These are phyloP conservation scores for Trinectes maculatus DNA, from an alignment of 2,113 vertebrate species.

Conservation along the genomic window DNA sequence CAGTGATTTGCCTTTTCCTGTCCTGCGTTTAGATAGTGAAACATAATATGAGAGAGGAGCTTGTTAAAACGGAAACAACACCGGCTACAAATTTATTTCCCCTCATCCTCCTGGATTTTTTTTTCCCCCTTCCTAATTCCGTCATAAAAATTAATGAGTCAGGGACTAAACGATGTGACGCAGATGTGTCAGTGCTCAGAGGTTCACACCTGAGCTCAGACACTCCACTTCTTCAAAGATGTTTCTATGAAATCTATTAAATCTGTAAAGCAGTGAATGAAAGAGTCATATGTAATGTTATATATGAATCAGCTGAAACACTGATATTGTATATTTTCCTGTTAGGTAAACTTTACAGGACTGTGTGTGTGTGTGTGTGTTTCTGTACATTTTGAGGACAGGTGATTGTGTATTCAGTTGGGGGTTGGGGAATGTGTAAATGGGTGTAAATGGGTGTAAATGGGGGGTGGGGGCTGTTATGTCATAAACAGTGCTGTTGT, in stretches of 20 bases:
- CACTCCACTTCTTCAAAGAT: background rate
- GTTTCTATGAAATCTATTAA: background rate
- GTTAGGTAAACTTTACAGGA: no score
- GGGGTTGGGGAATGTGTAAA: conserved; percentile 1
- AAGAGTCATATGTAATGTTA: no score
- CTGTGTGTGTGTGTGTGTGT: background rate
- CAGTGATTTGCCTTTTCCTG: background rate
- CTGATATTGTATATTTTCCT: conserved; percentile 16
- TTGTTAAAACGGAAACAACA: background rate
- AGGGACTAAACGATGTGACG: background rate
- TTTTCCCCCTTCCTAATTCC: background rate
- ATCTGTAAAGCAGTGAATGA: no score
- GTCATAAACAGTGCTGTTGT: conserved; percentile 26
- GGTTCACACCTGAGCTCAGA: background rate
- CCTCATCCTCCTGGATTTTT: background rate
- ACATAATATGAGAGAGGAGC: background rate
- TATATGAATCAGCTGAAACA: no score
- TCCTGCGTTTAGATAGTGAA: background rate
- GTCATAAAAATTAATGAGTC: background rate
- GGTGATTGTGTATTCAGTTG: conserved; percentile 14
- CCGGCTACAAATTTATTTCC: background rate
- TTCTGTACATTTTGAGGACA: conserved; percentile 1
- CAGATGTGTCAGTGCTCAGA: background rate
- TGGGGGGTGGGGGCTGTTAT: conserved; percentile 2
- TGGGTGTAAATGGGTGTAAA: background rate